Evolutionary conservation across 1,140 invertebrate genomes (phyloP).

Genomic region (Aphidius gifuensis): DNA sequence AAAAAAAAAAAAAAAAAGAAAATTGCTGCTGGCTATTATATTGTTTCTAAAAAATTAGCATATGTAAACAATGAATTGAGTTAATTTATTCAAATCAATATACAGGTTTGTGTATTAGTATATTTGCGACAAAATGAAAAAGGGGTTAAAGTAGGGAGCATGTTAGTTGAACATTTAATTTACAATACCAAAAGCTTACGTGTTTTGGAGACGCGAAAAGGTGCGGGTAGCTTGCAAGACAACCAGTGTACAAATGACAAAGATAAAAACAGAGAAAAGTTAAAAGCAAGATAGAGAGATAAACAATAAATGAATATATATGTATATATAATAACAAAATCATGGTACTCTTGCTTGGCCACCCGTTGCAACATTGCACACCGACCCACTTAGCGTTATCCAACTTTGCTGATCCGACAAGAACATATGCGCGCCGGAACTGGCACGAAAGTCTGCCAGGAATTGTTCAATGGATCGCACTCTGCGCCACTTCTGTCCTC

Average conservation of each 20-base stretch:
- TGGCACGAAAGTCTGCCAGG: conserved; percentile 24
- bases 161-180: conserved; percentile 22
- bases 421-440: conserved; percentile 26
- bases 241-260: conserved; percentile 10
- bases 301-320: not conserved
- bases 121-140: too few relatives aligned
- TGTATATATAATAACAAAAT: not conserved
- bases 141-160: not conserved
- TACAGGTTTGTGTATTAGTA: too few relatives aligned
- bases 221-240: conserved; percentile 15
- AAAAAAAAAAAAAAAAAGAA: too few relatives aligned
- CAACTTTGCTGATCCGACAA: conserved; percentile 26
- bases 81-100: too few relatives aligned
- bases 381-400: conserved; percentile 26
- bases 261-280: conserved; percentile 12
- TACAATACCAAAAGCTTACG: conserved; percentile 20
- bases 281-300: not conserved
- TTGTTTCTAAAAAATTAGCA: too few relatives aligned
- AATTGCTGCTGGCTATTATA: too few relatives aligned
- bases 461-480: conserved; percentile 27
- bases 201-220: conserved; percentile 20
- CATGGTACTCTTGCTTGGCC: conserved; percentile 17
- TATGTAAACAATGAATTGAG: too few relatives aligned
- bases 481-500: conserved; percentile 22
- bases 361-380: conserved; percentile 24